Conservation (phyloP, 2,888 invertebrate genomes). For the Atethmia centrago region DNA sequence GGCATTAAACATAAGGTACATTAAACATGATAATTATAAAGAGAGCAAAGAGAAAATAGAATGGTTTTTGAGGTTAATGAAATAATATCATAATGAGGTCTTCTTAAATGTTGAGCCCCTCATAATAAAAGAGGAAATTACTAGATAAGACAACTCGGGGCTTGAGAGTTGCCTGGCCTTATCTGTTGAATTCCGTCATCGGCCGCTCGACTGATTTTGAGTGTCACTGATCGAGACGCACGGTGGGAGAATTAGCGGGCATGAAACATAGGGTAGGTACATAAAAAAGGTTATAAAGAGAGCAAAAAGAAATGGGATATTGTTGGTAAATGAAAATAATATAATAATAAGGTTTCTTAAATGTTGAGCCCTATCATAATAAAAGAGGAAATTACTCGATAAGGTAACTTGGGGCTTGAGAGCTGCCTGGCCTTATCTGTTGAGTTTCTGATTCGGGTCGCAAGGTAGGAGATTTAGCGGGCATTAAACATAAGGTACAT, state of each 20-base stretch:
- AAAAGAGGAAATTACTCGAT: slow-evolving; percentile 73
- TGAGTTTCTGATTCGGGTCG: slow-evolving; percentile 27
- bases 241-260: slow-evolving; percentile 31
- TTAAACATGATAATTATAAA: too few relatives aligned
- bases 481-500: not conserved
- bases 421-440: slow-evolving; percentile 64
- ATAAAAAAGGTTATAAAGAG: too few relatives aligned
- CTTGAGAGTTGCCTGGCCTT: slow-evolving; percentile 64
- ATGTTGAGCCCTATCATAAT: slow-evolving; percentile 69
- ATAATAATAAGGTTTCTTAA: too few relatives aligned
- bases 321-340: too few relatives aligned
- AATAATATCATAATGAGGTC: too few relatives aligned
- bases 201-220: slow-evolving; percentile 51
- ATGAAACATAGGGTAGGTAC: not conserved
- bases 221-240: slow-evolving; percentile 32
- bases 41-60: too few relatives aligned
- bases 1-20: not conserved
- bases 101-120: slow-evolving; percentile 65
- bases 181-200: slow-evolving; percentile 58
- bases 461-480: slow-evolving; percentile 38
- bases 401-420: slow-evolving; percentile 65
- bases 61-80: too few relatives aligned
- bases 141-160: slow-evolving; percentile 66
- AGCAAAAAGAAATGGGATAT: too few relatives aligned
- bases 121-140: slow-evolving; percentile 78